Conservation (phyloP, 2,888 invertebrate genomes). For the Tolmerus cingulatus region DNA sequence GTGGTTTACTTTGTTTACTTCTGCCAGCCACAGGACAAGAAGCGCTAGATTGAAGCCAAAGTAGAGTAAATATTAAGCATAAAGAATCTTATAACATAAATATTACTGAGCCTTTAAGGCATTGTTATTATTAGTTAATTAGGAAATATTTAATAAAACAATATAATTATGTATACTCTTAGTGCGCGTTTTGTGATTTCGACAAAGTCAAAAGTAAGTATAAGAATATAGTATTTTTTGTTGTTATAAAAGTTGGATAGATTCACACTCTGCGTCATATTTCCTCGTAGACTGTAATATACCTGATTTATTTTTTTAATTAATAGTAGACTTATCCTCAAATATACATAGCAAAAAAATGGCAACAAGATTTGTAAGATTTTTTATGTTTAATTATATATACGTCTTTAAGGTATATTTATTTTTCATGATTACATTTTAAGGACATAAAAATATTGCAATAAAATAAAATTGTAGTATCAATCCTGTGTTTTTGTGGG, state of each 20-base stretch:
- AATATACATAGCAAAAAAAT: neutral
- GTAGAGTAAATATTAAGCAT: neutral
- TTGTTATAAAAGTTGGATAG: neutral
- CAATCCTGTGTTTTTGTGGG: neutral
- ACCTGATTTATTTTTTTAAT: neutral
- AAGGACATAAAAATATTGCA: neutral
- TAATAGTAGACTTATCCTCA: neutral
- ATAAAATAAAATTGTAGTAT: neutral
- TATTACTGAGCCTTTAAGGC: neutral
- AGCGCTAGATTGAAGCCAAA: constrained; percentile 65
- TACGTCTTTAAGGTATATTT: neutral
- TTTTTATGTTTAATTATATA: neutral
- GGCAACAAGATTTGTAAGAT: neutral
- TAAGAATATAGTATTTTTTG: neutral
- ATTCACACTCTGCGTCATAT: neutral
- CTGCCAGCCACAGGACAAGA: constrained; percentile 79
- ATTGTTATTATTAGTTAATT: neutral
- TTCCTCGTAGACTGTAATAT: neutral
- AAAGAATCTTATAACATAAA: neutral
- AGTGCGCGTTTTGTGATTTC: neutral
- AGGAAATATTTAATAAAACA: neutral
- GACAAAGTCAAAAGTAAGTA: neutral
- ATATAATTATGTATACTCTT: neutral
- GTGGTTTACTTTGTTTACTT: constrained; percentile 77
- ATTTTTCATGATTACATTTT: neutral